Evolutionary conservation across 2,113 vertebrate genomes (phyloP).

Genomic region (Gallinago jamesoni): DNA sequence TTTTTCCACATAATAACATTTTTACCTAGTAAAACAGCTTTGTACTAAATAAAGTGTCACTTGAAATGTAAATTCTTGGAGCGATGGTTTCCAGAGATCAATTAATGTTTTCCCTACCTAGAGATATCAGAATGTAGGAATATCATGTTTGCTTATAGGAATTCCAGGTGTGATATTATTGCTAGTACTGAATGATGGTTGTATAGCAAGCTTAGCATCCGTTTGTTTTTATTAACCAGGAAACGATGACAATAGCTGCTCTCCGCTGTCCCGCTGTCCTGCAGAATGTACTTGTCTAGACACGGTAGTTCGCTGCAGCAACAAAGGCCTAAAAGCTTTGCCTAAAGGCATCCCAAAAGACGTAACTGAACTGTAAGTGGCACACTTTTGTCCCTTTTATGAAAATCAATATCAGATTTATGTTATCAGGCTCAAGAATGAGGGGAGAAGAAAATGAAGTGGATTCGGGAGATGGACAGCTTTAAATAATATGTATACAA

Average conservation of each 20-base stretch:
- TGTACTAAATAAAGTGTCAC: not conserved
- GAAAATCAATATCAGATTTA: not conserved
- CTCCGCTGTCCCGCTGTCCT: constrained; percentile 90
- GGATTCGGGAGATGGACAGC: not conserved
- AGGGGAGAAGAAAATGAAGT: not conserved
- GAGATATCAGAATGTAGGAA: not conserved
- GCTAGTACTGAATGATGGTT: not conserved
- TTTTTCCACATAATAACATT: not conserved
- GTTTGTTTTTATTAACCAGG: constrained; percentile 74
- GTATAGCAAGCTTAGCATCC: not conserved
- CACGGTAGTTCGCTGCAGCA: constrained; percentile 97
- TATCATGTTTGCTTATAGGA: not conserved
- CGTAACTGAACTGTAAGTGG: constrained; percentile 95
- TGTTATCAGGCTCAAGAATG: not conserved
- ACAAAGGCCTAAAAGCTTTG: constrained; percentile 90
- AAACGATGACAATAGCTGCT: constrained; percentile 95
- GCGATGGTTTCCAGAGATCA: not conserved
- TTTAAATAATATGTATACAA: not conserved
- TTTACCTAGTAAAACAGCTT: not conserved
- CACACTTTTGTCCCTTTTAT: not conserved
- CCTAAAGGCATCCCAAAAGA: constrained; percentile 95
- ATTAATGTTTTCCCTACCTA: not conserved
- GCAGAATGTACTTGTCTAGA: constrained; percentile 95
- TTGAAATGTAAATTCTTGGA: not conserved
- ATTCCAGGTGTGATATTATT: not conserved